phyloP scores from a whole-genome alignment of 2,888 invertebrate genomes.

The Crioceris asparagi region DNA sequence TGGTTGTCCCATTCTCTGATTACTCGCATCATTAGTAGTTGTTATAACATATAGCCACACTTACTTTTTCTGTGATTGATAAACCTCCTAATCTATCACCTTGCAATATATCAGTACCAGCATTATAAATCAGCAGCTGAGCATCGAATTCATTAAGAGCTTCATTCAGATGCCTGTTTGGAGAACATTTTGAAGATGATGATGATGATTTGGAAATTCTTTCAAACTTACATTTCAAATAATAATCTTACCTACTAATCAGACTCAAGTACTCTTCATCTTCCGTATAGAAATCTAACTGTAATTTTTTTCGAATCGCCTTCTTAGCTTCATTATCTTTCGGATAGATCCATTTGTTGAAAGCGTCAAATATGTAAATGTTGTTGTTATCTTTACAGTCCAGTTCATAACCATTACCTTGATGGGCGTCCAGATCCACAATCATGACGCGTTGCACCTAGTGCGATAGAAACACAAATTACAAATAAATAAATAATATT shows the following conservation, averaged over 20 bases:
- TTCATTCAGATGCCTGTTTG: constrained; percentile 51
- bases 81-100: constrained; percentile 70
- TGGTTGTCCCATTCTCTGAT: too few species aligned
- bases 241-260: constrained; percentile 47
- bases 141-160: constrained; percentile 63
- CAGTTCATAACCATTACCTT: constrained; percentile 81
- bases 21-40: too few species aligned
- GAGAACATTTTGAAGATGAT: background rate
- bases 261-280: constrained; percentile 60
- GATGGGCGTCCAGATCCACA: constrained; percentile 85
- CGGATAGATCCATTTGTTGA: constrained; percentile 73
- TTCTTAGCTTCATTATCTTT: constrained; percentile 61
- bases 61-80: constrained; percentile 55
- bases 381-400: constrained; percentile 62
- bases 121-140: constrained; percentile 80
- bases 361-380: constrained; percentile 84
- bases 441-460: constrained; percentile 62
- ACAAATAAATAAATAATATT: too few species aligned
- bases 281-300: constrained; percentile 47
- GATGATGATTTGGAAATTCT: background rate
- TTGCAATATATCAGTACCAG: constrained; percentile 78
- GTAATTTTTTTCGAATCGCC: constrained; percentile 60
- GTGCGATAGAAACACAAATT: too few species aligned
- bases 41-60: background rate
- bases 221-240: background rate